phyloP scores from a whole-genome alignment of 2,888 invertebrate genomes.

The Parascotia fuliginaria region DNA sequence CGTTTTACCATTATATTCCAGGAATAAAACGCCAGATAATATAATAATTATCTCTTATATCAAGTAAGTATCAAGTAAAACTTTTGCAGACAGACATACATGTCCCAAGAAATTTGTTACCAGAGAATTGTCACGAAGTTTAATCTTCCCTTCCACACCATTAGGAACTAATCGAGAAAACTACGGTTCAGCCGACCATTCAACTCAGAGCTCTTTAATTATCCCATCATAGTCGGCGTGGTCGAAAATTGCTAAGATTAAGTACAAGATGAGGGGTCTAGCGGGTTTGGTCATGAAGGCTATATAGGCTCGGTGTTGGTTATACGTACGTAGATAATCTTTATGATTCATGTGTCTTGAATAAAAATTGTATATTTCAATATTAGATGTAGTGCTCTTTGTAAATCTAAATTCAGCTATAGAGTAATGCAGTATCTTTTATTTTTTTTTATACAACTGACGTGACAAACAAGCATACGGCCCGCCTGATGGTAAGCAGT shows the following conservation, averaged over 20 bases:
- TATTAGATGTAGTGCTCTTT: background rate
- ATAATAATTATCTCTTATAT: conserved; percentile 3
- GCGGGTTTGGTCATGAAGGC: conserved; percentile 34
- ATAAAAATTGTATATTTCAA: background rate
- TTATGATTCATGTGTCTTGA: conserved; percentile 44
- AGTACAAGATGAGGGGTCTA: conserved; percentile 35
- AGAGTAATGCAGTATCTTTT: too few relatives aligned
- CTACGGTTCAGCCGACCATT: conserved; percentile 53
- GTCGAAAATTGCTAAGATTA: conserved; percentile 35
- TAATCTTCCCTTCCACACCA: conserved; percentile 69
- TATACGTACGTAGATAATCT: conserved; percentile 43
- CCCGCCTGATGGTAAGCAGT: too few relatives aligned
- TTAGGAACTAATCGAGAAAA: conserved; percentile 68
- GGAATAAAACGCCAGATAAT: background rate
- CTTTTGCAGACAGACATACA: conserved; percentile 23
- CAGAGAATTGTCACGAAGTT: conserved; percentile 52
- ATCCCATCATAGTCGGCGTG: conserved; percentile 26
- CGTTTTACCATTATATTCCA: background rate
- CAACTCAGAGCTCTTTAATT: conserved; percentile 53
- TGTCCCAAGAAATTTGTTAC: conserved; percentile 36
- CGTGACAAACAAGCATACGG: too few relatives aligned
- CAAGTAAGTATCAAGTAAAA: background rate
- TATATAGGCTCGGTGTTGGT: conserved; percentile 49
- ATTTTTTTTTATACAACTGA: too few relatives aligned
- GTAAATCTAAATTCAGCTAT: too few relatives aligned